Conservation (phyloP, 2,888 invertebrate species). For the Aspidiotus destructor region DNA sequence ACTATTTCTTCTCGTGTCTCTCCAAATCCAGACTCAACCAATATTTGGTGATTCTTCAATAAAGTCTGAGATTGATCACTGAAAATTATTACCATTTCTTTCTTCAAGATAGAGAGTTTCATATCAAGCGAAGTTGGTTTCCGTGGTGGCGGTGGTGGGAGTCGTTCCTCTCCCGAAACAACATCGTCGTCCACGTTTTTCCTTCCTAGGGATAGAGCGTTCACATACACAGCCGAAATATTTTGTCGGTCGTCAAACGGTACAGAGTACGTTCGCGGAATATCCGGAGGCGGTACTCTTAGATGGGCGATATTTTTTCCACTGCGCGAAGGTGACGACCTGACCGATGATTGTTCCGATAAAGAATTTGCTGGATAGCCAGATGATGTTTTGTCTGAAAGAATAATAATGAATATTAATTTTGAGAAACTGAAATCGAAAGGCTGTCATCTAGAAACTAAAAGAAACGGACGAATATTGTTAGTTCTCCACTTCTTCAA, state of each 20-base stretch:
- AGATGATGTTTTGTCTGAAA: slow-evolving; percentile 17
- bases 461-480: too few relatives aligned
- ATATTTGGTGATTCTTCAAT: too few relatives aligned
- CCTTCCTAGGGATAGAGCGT: not conserved
- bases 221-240: not conserved
- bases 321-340: slow-evolving; percentile 22
- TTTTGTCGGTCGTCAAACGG: not conserved
- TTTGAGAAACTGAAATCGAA: too few relatives aligned
- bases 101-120: slow-evolving; percentile 70
- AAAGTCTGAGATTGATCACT: too few relatives aligned
- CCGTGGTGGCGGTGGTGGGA: slow-evolving; percentile 35
- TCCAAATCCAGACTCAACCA: too few relatives aligned
- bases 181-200: too few relatives aligned
- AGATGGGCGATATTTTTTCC: slow-evolving; percentile 36
- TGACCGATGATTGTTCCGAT: slow-evolving; percentile 16
- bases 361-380: slow-evolving; percentile 9
- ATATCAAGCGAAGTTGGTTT: slow-evolving; percentile 58
- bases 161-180: slow-evolving; percentile 11
- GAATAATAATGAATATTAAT: not conserved
- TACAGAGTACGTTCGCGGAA: slow-evolving; percentile 38
- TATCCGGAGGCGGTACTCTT: slow-evolving; percentile 38
- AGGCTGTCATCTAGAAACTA: too few relatives aligned
- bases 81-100: slow-evolving; percentile 68
- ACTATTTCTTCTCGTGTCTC: too few relatives aligned
- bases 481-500: too few relatives aligned